A percentile compares a stretch with the other conserved stretches of the same genome.
These are phyloP conservation scores for Aricia artaxerxes DNA, from an alignment of 2,888 invertebrate species.

Conservation along the genomic window DNA sequence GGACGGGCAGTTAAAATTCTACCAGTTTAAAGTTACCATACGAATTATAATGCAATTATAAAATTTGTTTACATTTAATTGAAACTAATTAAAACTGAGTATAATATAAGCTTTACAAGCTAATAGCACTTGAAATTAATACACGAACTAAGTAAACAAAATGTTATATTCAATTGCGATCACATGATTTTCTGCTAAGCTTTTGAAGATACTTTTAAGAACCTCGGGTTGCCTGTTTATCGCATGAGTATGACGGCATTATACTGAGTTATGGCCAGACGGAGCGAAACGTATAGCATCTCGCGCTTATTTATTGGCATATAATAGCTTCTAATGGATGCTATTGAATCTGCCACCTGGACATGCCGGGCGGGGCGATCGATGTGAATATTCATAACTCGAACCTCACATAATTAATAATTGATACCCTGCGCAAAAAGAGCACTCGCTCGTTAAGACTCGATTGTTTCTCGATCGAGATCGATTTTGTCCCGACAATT, in stretches of 20 bases:
- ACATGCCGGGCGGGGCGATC: constrained; percentile 54
- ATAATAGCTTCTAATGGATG: constrained; percentile 78
- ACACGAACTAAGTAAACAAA: too few species aligned
- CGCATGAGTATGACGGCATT: constrained; percentile 53
- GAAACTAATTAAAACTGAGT: too few species aligned
- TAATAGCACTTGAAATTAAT: too few species aligned
- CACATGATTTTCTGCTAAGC: background rate
- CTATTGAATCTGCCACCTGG: constrained; percentile 77
- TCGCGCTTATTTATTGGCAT: constrained; percentile 75
- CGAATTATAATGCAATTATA: too few species aligned
- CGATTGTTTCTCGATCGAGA: constrained; percentile 69
- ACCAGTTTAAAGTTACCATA: too few species aligned
- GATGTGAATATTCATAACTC: constrained; percentile 73
- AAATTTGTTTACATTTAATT: too few species aligned
- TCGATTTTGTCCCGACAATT: constrained; percentile 27
- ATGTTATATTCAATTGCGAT: background rate
- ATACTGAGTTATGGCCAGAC: constrained; percentile 66
- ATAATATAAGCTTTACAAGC: too few species aligned
- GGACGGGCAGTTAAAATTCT: too few species aligned
- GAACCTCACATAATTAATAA: constrained; percentile 70
- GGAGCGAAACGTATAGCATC: constrained; percentile 68
- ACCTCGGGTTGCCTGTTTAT: constrained; percentile 2
- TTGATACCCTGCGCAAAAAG: constrained; percentile 67
- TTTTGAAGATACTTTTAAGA: background rate
- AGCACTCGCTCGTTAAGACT: constrained; percentile 76